Evolutionary conservation across 2,113 vertebrate species (phyloP).

Genomic region (Mirounga angustirostris): DNA sequence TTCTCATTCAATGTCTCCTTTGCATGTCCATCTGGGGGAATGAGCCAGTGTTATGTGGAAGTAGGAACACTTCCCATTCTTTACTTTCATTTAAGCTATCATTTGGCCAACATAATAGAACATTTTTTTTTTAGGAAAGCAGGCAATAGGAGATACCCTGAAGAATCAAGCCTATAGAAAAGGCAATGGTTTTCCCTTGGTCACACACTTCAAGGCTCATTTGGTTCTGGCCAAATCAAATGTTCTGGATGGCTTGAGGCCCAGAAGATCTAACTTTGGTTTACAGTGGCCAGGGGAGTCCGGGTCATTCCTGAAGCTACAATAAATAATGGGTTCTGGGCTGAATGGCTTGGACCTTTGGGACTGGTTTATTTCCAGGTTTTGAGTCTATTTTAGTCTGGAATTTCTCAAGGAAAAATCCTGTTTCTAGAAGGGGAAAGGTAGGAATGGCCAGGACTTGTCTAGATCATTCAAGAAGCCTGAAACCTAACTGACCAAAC

Average conservation of each 20-base stretch:
- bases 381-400: neutral
- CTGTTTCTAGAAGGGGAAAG: neutral
- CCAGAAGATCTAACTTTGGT: neutral
- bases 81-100: neutral
- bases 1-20: neutral
- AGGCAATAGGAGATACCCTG: neutral
- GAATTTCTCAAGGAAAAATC: neutral
- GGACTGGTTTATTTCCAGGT: neutral
- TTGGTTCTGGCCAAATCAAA: neutral
- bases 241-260: neutral
- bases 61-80: neutral
- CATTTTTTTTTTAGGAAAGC: neutral
- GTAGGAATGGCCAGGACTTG: fast-evolving
- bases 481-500: neutral
- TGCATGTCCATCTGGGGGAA: neutral
- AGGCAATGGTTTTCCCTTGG: neutral
- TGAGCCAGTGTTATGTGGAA: slow-evolving; percentile 3
- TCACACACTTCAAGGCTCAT: neutral
- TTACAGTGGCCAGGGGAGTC: neutral
- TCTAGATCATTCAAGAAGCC: neutral
- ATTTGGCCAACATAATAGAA: neutral
- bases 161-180: neutral
- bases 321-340: neutral
- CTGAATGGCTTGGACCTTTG: neutral
- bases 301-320: neutral